Evolutionary conservation across 1,140 invertebrate genomes (phyloP).

Genomic region (Trichonephila inaurata): DNA sequence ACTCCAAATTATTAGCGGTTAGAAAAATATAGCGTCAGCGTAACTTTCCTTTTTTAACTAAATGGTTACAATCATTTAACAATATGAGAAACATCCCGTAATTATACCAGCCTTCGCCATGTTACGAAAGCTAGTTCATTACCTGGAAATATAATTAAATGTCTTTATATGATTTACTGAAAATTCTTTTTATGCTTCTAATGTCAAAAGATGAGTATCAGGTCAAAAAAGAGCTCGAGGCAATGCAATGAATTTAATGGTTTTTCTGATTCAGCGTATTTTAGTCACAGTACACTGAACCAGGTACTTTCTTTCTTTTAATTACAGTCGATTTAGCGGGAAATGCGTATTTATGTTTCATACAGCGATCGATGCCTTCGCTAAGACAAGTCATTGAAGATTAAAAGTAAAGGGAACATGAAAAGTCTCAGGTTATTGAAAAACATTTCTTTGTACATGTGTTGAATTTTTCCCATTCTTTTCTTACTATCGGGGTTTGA

Average conservation of each 20-base stretch:
- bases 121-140: too few species aligned
- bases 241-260: neutral
- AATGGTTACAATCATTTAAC: too few species aligned
- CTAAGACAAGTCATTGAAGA: neutral
- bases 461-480: too few species aligned
- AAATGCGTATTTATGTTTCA: neutral
- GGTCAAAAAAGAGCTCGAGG: neutral
- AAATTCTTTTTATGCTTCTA: neutral
- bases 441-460: too few species aligned
- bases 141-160: too few species aligned
- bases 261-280: slow-evolving; percentile 19
- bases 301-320: neutral
- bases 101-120: too few species aligned
- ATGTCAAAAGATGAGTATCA: neutral
- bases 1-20: too few species aligned
- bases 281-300: neutral
- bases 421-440: neutral
- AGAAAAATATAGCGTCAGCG: too few species aligned
- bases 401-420: neutral
- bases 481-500: too few species aligned
- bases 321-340: neutral
- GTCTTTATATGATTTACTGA: too few species aligned
- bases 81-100: too few species aligned
- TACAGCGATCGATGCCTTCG: neutral
- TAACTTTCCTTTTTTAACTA: too few species aligned